Conservation (phyloP, 2,888 invertebrate species). For the Zonitis immaculata region DNA sequence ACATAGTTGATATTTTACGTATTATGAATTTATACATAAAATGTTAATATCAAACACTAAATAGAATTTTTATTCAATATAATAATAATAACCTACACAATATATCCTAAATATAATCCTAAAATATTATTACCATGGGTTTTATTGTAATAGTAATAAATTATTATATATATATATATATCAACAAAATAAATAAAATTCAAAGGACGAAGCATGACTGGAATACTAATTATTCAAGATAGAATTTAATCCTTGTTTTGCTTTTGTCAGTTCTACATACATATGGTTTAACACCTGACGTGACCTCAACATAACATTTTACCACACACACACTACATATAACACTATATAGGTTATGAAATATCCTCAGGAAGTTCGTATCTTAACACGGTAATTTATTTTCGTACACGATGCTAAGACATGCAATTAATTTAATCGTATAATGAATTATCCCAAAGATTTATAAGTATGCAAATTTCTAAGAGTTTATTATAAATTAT, state of each 20-base stretch:
- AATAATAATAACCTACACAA: not conserved
- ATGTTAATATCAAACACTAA: too few species aligned
- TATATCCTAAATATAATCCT: not conserved
- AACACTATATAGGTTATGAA: constrained; percentile 11
- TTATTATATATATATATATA: too few species aligned
- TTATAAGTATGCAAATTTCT: constrained; percentile 8
- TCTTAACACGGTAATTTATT: constrained; percentile 6
- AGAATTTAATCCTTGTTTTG: too few species aligned
- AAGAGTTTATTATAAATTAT: constrained; percentile 3
- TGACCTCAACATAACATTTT: not conserved
- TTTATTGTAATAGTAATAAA: too few species aligned
- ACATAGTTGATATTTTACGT: too few species aligned
- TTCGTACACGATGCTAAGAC: constrained; percentile 7
- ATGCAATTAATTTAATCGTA: constrained; percentile 13
- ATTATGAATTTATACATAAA: too few species aligned
- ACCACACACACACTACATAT: constrained; percentile 3
- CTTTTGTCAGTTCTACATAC: not conserved
- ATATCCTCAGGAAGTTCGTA: constrained; percentile 13
- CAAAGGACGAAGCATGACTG: not conserved
- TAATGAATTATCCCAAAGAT: constrained; percentile 8
- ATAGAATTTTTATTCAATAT: too few species aligned
- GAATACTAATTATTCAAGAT: constrained; percentile 2
- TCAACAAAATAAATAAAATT: too few species aligned
- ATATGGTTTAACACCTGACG: not conserved
- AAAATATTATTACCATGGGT: too few species aligned